Percentiles rank a stretch among this genome's conserved stretches.
Evolutionary conservation across 2,797 vertebrate genomes (phyloP).

Genomic region (Lacerta bilineata): DNA sequence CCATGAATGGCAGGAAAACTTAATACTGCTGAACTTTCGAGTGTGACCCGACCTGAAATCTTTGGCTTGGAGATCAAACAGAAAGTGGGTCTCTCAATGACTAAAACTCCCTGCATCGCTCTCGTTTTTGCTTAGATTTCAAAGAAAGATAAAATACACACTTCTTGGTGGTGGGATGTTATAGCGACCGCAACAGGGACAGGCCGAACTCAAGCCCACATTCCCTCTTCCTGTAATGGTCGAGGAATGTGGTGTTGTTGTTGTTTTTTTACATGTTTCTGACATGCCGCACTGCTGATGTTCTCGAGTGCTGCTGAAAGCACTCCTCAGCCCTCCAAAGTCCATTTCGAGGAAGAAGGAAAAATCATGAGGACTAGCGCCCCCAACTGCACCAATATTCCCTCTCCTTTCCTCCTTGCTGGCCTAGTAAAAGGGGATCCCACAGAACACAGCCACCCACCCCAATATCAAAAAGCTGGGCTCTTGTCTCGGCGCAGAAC

Average conservation of each 20-base stretch:
- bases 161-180: not conserved
- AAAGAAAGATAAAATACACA: not conserved
- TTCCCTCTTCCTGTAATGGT: not conserved
- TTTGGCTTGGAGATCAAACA: not conserved
- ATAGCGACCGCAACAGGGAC: too few species aligned
- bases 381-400: not conserved
- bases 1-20: too few species aligned
- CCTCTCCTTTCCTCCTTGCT: not conserved
- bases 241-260: not conserved
- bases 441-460: too few species aligned
- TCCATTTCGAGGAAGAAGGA: too few species aligned
- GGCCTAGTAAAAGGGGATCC: too few species aligned
- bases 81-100: not conserved
- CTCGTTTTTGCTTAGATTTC: not conserved
- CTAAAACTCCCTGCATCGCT: not conserved
- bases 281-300: not conserved
- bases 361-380: too few species aligned
- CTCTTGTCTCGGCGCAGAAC: too few species aligned
- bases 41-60: not conserved
- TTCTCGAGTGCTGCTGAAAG: not conserved
- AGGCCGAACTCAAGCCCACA: not conserved
- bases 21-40: too few species aligned
- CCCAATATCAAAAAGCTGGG: too few species aligned
- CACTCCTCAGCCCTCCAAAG: too few species aligned
- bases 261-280: not conserved